Base-by-base conservation (phyloP, 2,797 vertebrate genomes). In the Champsocephalus gunnari region DNA sequence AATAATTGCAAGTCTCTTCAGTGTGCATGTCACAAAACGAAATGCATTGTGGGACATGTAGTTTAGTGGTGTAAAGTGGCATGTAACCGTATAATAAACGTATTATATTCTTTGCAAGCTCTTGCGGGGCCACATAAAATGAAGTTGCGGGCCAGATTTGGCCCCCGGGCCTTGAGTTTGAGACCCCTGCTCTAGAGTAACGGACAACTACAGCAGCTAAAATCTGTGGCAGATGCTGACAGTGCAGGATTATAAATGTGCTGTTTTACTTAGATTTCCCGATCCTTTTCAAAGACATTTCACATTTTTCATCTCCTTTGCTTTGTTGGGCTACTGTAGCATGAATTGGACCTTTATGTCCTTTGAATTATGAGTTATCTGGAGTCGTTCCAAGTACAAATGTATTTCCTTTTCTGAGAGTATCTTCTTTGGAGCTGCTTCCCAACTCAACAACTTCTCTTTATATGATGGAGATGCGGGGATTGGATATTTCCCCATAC, bases 261-360 rank as follows among this genome's bases (percentile, higher is more conserved):
- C 21, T 53, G n/a, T 47, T 71, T 32, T n/a, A 51, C 34, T 71
- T 79, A 67, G 44, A 81, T 74, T 84, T 80, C 61, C 57, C 59
- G 53, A 66, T 62, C 66, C 28, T 32, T 56, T 34, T 70, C 54
- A 48, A n/a, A 68, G 28, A 63, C 5, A 56, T 65, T 77, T 66
- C 45, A 75, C 38, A 64, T 67, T 65, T 66, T 64, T 57, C 49
- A 69, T 28, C 8, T 8, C 75, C 53, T 72, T 69, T 54, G 59
- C 73, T 80, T 81, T 77, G 70, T 73, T 80, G 78, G 77, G 73
- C 73, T 57, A 62, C 74, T 61, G 32, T 47, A 58, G 71, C 56
- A 67, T 76, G 57, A 44, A 51, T 66, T 51, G 73, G 28, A 78
- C 43, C 59, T 51, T 21, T 50, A 51, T 45, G 67, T 32, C 82